Percentiles rank a stretch among this genome's conserved stretches.
Evolutionary conservation across 2,113 vertebrate genomes (phyloP).

Genomic region (Monarcha castaneiventris): DNA sequence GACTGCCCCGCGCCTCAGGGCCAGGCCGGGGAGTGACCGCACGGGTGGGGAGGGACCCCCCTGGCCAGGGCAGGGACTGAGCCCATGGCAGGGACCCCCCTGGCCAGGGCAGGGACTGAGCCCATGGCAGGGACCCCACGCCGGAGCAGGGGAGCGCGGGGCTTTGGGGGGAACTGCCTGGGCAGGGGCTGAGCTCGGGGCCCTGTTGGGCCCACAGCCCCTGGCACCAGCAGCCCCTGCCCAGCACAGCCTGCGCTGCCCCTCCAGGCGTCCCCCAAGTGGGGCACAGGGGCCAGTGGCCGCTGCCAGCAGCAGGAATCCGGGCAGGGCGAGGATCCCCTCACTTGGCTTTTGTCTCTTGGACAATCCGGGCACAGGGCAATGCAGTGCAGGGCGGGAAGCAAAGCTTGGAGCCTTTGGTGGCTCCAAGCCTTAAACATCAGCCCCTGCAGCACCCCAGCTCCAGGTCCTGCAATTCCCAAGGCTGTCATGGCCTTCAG

Average conservation of each 20-base stretch:
- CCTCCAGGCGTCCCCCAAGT: too few species aligned
- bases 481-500: not conserved
- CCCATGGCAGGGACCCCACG: too few species aligned
- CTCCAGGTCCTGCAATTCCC: not conserved
- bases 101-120: too few species aligned
- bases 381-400: not conserved
- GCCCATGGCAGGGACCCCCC: too few species aligned
- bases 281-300: too few species aligned
- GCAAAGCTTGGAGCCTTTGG: not conserved
- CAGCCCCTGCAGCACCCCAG: not conserved
- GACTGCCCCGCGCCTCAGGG: too few species aligned
- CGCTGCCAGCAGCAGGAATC: too few species aligned
- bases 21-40: too few species aligned
- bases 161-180: not conserved
- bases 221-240: too few species aligned
- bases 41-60: too few species aligned
- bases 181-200: not conserved
- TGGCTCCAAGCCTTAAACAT: not conserved
- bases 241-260: too few species aligned
- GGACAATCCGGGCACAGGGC: not conserved
- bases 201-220: not conserved
- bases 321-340: not conserved
- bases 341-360: not conserved
- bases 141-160: rapidly evolving
- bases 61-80: too few species aligned